These are phyloP conservation scores for Ranitomeya imitator DNA, from an alignment of 2,113 vertebrate species.

Conservation along the genomic window DNA sequence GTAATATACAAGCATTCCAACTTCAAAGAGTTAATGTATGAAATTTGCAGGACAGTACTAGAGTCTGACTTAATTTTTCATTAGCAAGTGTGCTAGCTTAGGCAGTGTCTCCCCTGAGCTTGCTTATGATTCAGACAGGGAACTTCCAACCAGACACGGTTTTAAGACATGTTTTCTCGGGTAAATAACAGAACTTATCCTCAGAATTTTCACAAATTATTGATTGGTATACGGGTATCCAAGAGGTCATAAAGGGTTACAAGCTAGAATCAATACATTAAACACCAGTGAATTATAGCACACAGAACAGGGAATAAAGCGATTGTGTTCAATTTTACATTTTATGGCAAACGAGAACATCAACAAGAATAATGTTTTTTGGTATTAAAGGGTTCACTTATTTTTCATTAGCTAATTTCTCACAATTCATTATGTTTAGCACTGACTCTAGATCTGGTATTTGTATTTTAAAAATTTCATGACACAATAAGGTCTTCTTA, in stretches of 20 bases:
- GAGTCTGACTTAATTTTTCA: not conserved
- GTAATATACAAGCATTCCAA: not conserved
- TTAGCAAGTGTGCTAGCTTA: not conserved
- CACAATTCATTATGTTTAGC: not conserved
- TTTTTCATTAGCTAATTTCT: not conserved
- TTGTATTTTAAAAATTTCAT: not conserved
- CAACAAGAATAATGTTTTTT: not conserved
- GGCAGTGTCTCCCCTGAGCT: not conserved
- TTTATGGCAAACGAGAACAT: not conserved
- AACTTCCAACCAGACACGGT: not conserved
- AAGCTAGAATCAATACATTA: constrained; percentile 1
- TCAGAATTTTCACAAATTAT: not conserved
- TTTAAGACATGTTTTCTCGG: not conserved
- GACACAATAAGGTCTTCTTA: no score
- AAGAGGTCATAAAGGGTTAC: constrained; percentile 17
- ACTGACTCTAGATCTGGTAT: not conserved
- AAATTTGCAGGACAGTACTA: not conserved
- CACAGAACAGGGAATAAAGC: not conserved
- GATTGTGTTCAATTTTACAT: not conserved
- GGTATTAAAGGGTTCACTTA: not conserved
- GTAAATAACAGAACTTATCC: not conserved
- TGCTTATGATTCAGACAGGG: not conserved
- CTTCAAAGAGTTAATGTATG: not conserved
- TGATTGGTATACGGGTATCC: not conserved
- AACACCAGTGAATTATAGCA: not conserved